Base-by-base conservation (phyloP, 2,888 invertebrate genomes). In the Xylocampa areola region DNA sequence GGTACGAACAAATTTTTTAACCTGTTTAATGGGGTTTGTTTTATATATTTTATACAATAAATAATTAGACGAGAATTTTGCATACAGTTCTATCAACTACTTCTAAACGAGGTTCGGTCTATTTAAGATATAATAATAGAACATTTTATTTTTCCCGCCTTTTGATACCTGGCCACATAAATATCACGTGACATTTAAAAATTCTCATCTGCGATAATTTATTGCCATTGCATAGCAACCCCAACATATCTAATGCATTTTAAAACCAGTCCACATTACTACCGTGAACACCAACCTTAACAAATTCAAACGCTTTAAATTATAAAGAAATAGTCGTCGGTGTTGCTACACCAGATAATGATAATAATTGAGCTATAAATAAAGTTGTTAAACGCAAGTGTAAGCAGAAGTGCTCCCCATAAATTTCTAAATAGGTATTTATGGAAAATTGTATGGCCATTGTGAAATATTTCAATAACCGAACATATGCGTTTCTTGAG, bases 361-460 rank as follows among this genome's bases (percentile, higher is more conserved):
- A 30, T 33, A 30, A 55, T 76, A 74, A 76, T 68, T 68, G 73
- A 64, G 57, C 69, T 17, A 76, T 74, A 74, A 74, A 74, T 76
- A 76, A 76, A 45, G 37, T 41, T 49, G 44, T 50, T 43, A 64
- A 43, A 41, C 17, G 40, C 37, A 21, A 53, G 19, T 32, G 49
- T 55, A 39, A 55, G 37, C 51, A 54, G 40, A 74, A 60, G 23
- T 62, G 44, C 58, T 52, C 11, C 14, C 59, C 30, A 54, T 48
- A 41, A 58, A 52, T 37, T 30, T 33, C 37, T 37, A 11, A 54
- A 47, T 19, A 49, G 47, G 50, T 54, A 44, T 66, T 70, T 59
- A 71, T 44, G 51, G 72, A 53, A 61, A 55, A 63, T 58, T 57
- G 29, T 52, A 50, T 36, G 58, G 32, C 37, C 40, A 58, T 74